Conservation (phyloP, 2,113 vertebrate species). For the Muntiacus reevesi region DNA sequence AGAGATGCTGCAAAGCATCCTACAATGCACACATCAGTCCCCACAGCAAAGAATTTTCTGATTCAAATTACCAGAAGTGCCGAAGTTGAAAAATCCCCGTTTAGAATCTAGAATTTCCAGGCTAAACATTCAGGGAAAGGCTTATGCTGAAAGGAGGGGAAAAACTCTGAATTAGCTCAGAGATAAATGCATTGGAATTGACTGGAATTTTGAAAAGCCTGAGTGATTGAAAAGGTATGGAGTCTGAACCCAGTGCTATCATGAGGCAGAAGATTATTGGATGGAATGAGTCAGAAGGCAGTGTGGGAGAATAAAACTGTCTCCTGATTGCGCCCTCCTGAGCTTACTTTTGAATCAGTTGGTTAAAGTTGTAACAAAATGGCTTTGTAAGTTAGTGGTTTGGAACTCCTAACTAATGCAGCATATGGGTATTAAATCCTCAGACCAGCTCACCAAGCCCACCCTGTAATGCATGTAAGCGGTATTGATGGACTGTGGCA, state of each 20-base stretch:
- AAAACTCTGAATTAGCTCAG: background rate
- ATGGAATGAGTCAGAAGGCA: background rate
- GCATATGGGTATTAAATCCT: background rate
- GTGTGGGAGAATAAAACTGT: background rate
- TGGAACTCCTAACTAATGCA: background rate
- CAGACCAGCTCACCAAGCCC: background rate
- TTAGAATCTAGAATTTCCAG: background rate
- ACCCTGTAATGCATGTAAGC: background rate
- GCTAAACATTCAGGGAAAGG: background rate
- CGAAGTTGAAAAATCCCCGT: background rate
- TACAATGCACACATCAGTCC: background rate
- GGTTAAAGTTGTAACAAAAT: background rate
- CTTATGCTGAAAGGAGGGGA: background rate
- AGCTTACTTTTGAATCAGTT: background rate
- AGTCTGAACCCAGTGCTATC: background rate
- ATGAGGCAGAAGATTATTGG: background rate
- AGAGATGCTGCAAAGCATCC: background rate
- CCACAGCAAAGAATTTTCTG: background rate
- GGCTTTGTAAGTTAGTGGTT: background rate
- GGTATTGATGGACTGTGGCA: background rate
- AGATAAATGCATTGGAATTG: background rate
- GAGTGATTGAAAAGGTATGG: background rate
- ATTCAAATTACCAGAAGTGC: background rate
- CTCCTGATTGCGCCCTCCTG: background rate
- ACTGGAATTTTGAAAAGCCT: background rate